Base-by-base conservation (phyloP, 2,113 vertebrate genomes). In the Phyllostomus hastatus region DNA sequence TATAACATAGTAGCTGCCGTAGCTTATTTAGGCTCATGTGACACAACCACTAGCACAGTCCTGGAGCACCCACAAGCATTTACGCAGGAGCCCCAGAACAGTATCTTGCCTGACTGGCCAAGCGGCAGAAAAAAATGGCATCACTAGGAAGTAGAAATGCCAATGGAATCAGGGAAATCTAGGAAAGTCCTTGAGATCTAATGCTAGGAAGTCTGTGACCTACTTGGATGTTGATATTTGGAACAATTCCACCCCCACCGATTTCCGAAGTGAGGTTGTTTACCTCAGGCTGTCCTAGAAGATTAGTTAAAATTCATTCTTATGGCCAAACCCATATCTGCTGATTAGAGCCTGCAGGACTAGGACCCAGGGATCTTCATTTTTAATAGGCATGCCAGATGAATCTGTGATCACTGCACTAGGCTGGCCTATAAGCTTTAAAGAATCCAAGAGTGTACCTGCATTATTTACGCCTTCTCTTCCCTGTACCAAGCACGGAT, bases 1-100 rank as follows among this genome's bases (percentile, higher is more conserved):
- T 11, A 5, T 41, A 22, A 38, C 5, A 43, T 0, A 35, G 52
- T 0, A 64, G 38, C 15, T 41, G 22, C 61, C 12, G 2, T 75
- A 78, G 52, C 16, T 81, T 70, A 67, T 50, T 66, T 61, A 38
- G 35, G n/a, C 7, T 20, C 64, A 41, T n/a, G 15, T 61, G 28
- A 31, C 41, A 48, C 48, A 31, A 43, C 9, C 38, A 9, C 35
- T 22, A 16, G 28, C 1, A 33, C 4, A 75, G 14, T 52, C 2
- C 12, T 54, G 61, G 52, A 78, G 16, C 3, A 26, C 5, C 20
- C 50, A n/a, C 0, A 4, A 82, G 52, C 61, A 10, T 9, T 41
- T 33, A 59, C 59, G 1, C 10, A 10, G n/a, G 46, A 67, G 48
- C 43, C n/a, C n/a, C 15, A 50, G 41, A 5, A 59, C 2, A 67